phyloP scores from a whole-genome alignment of 2,888 invertebrate genomes.

The Andrena fulva region DNA sequence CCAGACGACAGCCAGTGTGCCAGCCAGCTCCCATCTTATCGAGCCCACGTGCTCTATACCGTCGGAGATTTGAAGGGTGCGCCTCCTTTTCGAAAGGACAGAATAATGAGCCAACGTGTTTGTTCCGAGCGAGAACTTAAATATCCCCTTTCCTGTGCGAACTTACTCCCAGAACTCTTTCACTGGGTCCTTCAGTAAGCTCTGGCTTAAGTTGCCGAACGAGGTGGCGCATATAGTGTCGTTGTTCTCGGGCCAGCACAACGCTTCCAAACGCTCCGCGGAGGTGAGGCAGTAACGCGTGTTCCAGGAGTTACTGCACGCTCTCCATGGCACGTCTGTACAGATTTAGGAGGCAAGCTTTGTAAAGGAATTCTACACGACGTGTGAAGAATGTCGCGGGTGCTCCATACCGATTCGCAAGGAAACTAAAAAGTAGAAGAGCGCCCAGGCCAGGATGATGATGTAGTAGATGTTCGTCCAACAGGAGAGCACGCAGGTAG shows the following conservation, averaged over 20 bases:
- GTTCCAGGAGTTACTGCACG: slow-evolving; percentile 98
- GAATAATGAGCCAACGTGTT: neutral
- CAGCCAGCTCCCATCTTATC: slow-evolving; percentile 97
- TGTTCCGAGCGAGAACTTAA: neutral
- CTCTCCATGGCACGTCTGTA: slow-evolving; percentile 96
- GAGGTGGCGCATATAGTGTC: slow-evolving; percentile 87
- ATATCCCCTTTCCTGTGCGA: neutral
- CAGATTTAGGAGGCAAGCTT: neutral
- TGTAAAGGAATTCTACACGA: neutral
- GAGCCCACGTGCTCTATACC: slow-evolving; percentile 96
- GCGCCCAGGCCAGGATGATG: slow-evolving; percentile 98
- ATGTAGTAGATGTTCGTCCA: slow-evolving; percentile 99
- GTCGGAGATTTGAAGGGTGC: slow-evolving; percentile 95
- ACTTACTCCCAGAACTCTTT: slow-evolving; percentile 99
- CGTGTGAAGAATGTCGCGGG: neutral
- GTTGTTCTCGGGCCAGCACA: slow-evolving; percentile 89
- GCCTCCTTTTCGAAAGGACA: slow-evolving; percentile 88
- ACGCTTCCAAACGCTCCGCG: slow-evolving; percentile 90
- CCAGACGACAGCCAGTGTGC: slow-evolving; percentile 96
- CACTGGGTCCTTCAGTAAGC: slow-evolving; percentile 94
- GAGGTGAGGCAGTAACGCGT: slow-evolving; percentile 95
- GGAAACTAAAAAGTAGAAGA: slow-evolving; percentile 98
- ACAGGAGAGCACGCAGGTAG: slow-evolving; percentile 98
- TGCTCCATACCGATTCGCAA: slow-evolving; percentile 89
- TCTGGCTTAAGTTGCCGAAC: slow-evolving; percentile 89